Conservation (phyloP, 2,113 vertebrate genomes). For the Apaloderma vittatum region DNA sequence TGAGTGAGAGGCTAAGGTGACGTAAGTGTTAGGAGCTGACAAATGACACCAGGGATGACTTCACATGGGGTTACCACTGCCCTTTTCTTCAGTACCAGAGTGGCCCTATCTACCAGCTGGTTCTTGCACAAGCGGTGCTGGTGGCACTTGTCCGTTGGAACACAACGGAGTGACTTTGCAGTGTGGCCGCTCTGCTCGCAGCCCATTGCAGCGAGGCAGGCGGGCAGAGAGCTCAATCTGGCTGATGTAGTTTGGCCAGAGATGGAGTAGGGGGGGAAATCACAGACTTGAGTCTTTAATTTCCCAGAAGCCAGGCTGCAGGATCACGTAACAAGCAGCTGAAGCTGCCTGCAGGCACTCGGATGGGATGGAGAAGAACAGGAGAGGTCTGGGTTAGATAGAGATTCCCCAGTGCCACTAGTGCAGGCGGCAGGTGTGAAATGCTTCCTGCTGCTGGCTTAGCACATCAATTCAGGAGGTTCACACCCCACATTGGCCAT, state of each 20-base stretch:
- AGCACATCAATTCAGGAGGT: neutral
- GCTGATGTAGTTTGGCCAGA: neutral
- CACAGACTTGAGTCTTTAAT: neutral
- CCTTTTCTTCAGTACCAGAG: fast-evolving
- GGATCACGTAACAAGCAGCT: neutral
- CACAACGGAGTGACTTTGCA: fast-evolving
- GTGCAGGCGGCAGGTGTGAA: constrained; percentile 1
- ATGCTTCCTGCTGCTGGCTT: neutral
- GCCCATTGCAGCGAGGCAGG: fast-evolving
- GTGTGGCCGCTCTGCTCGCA: neutral
- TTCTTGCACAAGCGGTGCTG: neutral
- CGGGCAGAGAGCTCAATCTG: fast-evolving
- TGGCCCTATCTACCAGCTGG: neutral
- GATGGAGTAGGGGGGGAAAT: neutral
- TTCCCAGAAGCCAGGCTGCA: neutral
- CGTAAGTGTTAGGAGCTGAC: neutral
- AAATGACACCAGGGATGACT: neutral
- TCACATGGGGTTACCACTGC: fast-evolving
- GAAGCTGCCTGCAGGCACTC: neutral
- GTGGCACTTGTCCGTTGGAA: neutral
- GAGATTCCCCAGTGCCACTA: neutral
- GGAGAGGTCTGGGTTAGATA: neutral
- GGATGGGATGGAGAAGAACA: neutral
- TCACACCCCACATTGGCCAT: neutral
- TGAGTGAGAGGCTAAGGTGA: neutral